phyloP scores from a whole-genome alignment of 2,888 invertebrate species.

The Drosophila atripex region DNA sequence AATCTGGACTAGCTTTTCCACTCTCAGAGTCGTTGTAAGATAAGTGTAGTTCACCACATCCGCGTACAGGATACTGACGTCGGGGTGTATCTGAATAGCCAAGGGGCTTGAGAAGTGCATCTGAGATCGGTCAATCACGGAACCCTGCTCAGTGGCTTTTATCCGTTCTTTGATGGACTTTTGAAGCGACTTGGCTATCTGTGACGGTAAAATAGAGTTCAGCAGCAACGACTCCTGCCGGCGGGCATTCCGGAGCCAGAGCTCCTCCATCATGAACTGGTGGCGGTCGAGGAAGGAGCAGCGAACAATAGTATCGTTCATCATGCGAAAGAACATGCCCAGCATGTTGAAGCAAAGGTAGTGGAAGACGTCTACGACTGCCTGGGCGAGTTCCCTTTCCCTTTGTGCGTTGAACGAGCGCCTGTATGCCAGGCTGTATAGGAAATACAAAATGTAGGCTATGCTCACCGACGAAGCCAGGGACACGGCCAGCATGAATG shows the following conservation, averaged over 20 bases:
- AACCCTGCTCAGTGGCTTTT: neutral
- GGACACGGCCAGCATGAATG: conserved; percentile 17
- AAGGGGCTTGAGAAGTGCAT: conserved; percentile 21
- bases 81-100: conserved; percentile 92
- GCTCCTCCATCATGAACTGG: conserved; percentile 49
- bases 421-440: neutral
- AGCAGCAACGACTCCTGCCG: conserved; percentile 85
- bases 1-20: conserved; percentile 91
- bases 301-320: conserved; percentile 41
- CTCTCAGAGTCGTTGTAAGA: conserved; percentile 90
- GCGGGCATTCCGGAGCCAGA: conserved; percentile 38
- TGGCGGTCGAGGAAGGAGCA: conserved; percentile 54
- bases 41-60: conserved; percentile 96
- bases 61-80: conserved; percentile 95
- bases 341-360: conserved; percentile 44
- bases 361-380: conserved; percentile 10
- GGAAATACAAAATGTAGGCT: conserved; percentile 6
- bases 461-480: conserved; percentile 18
- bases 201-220: conserved; percentile 93
- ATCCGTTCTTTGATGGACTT: conserved; percentile 85
- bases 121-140: neutral
- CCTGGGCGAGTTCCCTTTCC: neutral
- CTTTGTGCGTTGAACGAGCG: neutral
- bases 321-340: conserved; percentile 45
- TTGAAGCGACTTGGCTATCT: conserved; percentile 88